phyloP scores from a whole-genome alignment of 1,140 invertebrate genomes.

The Metopolophium dirhodum region DNA sequence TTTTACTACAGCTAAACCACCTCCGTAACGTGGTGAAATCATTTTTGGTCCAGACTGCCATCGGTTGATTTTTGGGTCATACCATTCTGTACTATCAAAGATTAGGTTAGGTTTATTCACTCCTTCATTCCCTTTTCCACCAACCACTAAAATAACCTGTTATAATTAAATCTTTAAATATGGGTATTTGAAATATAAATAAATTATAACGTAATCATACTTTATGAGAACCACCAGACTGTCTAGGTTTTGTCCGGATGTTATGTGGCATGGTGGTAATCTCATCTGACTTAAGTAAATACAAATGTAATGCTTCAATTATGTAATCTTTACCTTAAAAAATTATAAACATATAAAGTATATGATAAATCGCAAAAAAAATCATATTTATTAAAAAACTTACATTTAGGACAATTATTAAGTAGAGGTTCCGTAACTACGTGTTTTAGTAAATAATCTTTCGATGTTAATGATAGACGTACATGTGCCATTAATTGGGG shows the following conservation, averaged over 20 bases:
- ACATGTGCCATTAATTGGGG: too few species aligned
- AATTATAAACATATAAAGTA: constrained; percentile 2
- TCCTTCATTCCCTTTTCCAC: constrained; percentile 92
- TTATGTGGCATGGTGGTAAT: constrained; percentile 65
- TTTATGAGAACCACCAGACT: constrained; percentile 63
- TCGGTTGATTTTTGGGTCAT: constrained; percentile 74
- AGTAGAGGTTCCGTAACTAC: constrained; percentile 93
- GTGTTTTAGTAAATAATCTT: constrained; percentile 77
- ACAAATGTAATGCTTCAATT: constrained; percentile 94
- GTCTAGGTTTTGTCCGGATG: constrained; percentile 71
- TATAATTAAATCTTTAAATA: constrained; percentile 57
- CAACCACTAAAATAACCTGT: constrained; percentile 86
- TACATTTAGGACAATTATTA: constrained; percentile 81
- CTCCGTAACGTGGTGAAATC: constrained; percentile 74
- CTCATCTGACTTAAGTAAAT: constrained; percentile 85
- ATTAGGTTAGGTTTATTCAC: constrained; percentile 61
- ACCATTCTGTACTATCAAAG: constrained; percentile 89
- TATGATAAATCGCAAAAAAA: not conserved
- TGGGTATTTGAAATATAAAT: not conserved
- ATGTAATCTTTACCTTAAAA: constrained; percentile 82
- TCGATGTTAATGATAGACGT: too few species aligned
- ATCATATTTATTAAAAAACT: constrained; percentile 59
- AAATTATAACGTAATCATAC: not conserved
- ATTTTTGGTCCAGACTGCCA: constrained; percentile 74
- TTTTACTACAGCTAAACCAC: constrained; percentile 80